phyloP scores from a whole-genome alignment of 2,113 vertebrate genomes.

The Dipodomys merriami region DNA sequence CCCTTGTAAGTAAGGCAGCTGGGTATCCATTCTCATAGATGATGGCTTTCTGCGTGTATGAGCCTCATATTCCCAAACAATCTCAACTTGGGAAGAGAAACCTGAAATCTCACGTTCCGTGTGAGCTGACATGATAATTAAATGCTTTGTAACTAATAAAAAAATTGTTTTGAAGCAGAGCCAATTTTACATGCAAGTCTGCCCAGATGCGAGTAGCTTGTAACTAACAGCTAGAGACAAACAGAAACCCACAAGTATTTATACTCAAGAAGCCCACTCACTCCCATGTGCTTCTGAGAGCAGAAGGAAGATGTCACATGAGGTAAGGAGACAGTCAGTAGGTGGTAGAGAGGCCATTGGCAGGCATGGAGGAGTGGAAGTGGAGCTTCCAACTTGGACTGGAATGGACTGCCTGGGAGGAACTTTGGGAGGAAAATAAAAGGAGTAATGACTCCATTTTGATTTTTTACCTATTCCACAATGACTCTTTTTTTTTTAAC shows the following conservation, averaged over 20 bases:
- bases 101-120: not conserved
- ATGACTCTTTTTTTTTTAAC: not conserved
- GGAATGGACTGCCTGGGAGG: not conserved
- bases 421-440: not conserved
- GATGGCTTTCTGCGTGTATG: not conserved
- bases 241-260: not conserved
- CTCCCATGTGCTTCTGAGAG: not conserved
- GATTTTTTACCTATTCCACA: not conserved
- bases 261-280: not conserved
- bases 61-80: not conserved
- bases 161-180: not conserved
- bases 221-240: not conserved
- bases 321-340: not conserved
- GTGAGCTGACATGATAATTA: not conserved
- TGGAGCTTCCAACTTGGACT: not conserved
- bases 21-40: not conserved
- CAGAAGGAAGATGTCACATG: not conserved
- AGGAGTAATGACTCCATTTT: not conserved
- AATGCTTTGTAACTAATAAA: conserved; percentile 1
- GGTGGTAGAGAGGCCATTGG: not conserved
- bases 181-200: not conserved
- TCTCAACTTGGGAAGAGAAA: not conserved
- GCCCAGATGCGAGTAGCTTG: not conserved
- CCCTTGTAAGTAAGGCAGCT: not conserved
- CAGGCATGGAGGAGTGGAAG: not conserved